These are phyloP conservation scores for Dinomys branickii DNA, from an alignment of 2,113 vertebrate species.

Conservation along the genomic window DNA sequence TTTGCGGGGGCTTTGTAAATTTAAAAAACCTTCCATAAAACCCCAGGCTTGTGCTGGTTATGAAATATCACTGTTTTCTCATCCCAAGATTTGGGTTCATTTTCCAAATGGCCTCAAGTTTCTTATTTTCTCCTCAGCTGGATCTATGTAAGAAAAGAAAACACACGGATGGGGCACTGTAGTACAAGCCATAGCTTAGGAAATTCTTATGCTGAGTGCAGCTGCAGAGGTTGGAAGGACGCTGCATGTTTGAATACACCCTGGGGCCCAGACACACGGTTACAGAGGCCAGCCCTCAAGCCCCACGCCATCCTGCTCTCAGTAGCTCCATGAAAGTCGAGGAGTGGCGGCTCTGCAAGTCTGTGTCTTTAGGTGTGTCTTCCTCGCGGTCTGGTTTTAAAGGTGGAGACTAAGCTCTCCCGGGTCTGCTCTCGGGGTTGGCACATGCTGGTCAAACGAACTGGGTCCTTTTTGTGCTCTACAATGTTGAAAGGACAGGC, in stretches of 20 bases:
- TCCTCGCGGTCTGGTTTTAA: conserved; percentile 79
- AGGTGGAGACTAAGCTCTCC: conserved; percentile 87
- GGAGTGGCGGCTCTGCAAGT: not conserved
- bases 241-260: not conserved
- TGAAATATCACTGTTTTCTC: not conserved
- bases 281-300: not conserved
- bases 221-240: conserved; percentile 10
- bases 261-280: not conserved
- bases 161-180: not conserved
- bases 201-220: not conserved
- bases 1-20: conserved; percentile 12
- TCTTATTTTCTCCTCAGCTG: conserved; percentile 6
- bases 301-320: not conserved
- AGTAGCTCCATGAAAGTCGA: not conserved
- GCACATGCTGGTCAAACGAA: conserved; percentile 89
- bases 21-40: not conserved
- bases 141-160: not conserved
- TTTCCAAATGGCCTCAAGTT: conserved; percentile 16
- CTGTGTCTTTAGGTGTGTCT: conserved; percentile 39
- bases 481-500: conserved; percentile 91
- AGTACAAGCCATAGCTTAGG: not conserved
- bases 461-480: conserved; percentile 87
- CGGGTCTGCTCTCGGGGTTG: conserved; percentile 77
- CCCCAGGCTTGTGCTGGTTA: not conserved
- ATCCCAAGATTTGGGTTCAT: not conserved